Evolutionary conservation across 2,797 vertebrate species (phyloP).

Genomic region (Mallotus villosus): DNA sequence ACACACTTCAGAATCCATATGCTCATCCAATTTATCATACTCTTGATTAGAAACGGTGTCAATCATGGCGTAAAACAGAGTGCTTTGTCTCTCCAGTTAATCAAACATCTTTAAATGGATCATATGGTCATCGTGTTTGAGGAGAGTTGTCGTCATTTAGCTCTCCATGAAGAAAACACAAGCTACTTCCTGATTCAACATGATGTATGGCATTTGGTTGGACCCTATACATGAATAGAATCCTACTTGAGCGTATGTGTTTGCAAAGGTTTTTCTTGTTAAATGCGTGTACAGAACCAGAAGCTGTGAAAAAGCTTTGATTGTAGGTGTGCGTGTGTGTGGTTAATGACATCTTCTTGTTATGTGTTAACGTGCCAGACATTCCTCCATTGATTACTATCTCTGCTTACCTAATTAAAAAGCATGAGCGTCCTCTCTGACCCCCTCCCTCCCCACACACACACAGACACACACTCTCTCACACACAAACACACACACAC

Average conservation of each 20-base stretch:
- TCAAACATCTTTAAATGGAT: too few species aligned
- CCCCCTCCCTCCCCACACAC: neutral
- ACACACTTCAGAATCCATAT: too few species aligned
- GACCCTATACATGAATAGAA: neutral
- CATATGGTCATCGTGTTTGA: too few species aligned
- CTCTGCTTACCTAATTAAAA: conserved; percentile 39
- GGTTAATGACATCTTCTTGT: conserved; percentile 44
- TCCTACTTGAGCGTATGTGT: conserved; percentile 10
- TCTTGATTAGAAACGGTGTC: too few species aligned
- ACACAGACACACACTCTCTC: neutral
- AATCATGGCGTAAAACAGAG: too few species aligned
- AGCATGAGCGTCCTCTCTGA: conserved; percentile 6
- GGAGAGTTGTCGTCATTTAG: too few species aligned
- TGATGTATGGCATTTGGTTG: too few species aligned
- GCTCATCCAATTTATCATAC: too few species aligned
- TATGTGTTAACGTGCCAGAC: conserved; percentile 24
- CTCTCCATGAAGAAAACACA: too few species aligned
- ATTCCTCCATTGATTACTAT: conserved; percentile 45
- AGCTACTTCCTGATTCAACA: too few species aligned
- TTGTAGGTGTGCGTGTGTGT: conserved; percentile 13
- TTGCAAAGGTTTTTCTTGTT: conserved; percentile 10
- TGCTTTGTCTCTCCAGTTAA: too few species aligned
- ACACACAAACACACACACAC: neutral
- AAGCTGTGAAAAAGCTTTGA: neutral
- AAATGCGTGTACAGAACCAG: neutral